A percentile compares a stretch with the other conserved stretches of the same genome.
phyloP scores from a whole-genome alignment of 2,113 vertebrate species.

The Apaloderma vittatum region DNA sequence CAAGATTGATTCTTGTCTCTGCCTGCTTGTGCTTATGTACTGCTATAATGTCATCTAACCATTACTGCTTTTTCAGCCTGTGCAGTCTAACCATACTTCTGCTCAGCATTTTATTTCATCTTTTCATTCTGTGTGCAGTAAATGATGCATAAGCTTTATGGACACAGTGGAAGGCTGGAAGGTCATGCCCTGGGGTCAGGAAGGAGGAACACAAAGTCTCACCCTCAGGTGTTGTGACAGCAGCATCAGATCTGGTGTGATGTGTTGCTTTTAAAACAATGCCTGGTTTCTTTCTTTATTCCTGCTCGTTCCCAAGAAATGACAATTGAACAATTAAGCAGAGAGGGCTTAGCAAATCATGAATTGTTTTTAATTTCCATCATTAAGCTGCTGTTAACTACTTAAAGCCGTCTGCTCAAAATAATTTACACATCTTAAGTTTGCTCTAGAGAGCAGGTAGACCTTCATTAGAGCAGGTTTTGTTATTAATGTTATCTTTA shows the following conservation, averaged over 20 bases:
- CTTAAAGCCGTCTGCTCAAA: slow-evolving; percentile 63
- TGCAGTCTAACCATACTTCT: background rate
- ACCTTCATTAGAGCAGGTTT: slow-evolving; percentile 26
- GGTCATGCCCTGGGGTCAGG: background rate
- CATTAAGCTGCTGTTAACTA: slow-evolving; percentile 51
- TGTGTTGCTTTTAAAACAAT: background rate
- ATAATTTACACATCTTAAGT: slow-evolving; percentile 21
- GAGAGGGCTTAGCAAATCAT: slow-evolving; percentile 35
- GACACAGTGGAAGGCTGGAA: accelerated
- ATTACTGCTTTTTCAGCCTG: background rate
- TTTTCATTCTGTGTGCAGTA: accelerated
- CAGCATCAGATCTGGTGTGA: background rate
- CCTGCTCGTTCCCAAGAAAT: slow-evolving; percentile 15
- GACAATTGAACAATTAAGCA: slow-evolving; percentile 33
- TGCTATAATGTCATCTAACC: background rate
- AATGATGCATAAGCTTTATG: background rate
- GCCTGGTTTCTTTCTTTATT: slow-evolving; percentile 12
- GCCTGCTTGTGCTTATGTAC: background rate
- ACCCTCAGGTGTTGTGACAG: background rate
- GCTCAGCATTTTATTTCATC: background rate
- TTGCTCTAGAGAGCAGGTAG: slow-evolving; percentile 53
- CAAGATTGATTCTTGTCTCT: background rate
- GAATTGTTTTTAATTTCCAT: slow-evolving; percentile 55
- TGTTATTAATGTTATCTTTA: slow-evolving; percentile 29
- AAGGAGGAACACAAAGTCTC: background rate